These are phyloP conservation scores for Hypomesus transpacificus DNA, from an alignment of 2,113 vertebrate genomes.

Conservation along the genomic window DNA sequence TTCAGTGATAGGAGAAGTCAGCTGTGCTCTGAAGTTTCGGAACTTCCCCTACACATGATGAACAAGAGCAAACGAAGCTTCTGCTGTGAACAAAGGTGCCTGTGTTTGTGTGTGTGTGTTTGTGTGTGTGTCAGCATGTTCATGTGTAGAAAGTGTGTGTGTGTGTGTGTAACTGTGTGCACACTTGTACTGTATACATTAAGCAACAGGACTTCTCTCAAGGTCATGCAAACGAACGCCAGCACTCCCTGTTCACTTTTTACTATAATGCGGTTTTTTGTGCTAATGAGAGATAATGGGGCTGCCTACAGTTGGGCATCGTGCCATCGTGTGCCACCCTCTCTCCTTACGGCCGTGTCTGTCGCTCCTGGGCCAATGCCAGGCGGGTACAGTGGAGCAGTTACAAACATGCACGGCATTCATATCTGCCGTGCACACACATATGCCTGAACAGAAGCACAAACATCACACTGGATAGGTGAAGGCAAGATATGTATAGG, in stretches of 20 bases:
- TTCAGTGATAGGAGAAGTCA: too few species aligned
- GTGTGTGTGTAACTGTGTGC: conserved; percentile 26
- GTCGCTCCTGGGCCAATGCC: conserved; percentile 64
- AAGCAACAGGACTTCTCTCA: conserved; percentile 67
- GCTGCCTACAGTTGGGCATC: conserved; percentile 67
- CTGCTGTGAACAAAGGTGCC: conserved; percentile 33
- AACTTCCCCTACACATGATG: conserved; percentile 47
- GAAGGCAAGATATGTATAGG: too few species aligned
- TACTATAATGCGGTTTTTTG: conserved; percentile 66
- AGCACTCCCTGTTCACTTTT: conserved; percentile 26
- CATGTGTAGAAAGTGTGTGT: conserved; percentile 6
- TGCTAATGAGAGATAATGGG: conserved; percentile 75
- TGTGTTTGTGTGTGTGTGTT: not conserved
- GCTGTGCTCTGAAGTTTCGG: not conserved
- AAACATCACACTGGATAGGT: not conserved
- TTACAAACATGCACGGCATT: conserved; percentile 40
- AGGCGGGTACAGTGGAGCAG: conserved; percentile 57
- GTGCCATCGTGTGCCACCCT: conserved; percentile 61
- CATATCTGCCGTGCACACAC: conserved; percentile 30
- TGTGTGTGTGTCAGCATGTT: not conserved
- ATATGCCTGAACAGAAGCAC: conserved; percentile 1
- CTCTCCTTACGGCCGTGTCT: conserved; percentile 58
- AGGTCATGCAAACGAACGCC: conserved; percentile 59
- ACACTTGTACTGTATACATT: conserved; percentile 29
- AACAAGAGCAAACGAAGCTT: conserved; percentile 63